phyloP scores from a whole-genome alignment of 2,797 vertebrate genomes.

The Acanthurus leucopareius region DNA sequence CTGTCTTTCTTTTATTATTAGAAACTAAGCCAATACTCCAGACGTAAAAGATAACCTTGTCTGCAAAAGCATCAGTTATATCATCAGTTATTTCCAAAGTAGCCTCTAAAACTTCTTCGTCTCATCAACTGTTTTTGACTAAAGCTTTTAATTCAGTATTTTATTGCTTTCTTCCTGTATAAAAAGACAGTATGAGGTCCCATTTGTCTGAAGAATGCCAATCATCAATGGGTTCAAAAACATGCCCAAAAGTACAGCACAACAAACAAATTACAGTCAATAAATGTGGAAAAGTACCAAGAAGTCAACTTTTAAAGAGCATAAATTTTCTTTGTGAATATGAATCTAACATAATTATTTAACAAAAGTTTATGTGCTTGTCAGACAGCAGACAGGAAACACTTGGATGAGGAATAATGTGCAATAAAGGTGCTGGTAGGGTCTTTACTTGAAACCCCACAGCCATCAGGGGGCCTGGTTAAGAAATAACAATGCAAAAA shows the following conservation, averaged over 20 bases:
- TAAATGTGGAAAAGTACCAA: background rate
- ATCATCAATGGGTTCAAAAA: background rate
- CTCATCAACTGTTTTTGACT: too few relatives aligned
- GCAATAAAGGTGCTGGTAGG: too few relatives aligned
- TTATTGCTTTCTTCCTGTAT: background rate
- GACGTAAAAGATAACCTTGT: background rate
- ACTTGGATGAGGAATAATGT: too few relatives aligned
- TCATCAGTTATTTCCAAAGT: background rate
- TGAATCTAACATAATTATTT: background rate
- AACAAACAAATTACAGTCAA: background rate
- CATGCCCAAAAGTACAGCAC: too few relatives aligned
- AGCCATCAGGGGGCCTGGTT: too few relatives aligned
- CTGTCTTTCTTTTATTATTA: background rate
- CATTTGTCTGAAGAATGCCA: background rate
- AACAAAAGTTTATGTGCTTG: background rate
- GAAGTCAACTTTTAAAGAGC: background rate
- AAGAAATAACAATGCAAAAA: too few relatives aligned
- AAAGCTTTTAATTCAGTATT: background rate
- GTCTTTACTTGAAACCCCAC: too few relatives aligned
- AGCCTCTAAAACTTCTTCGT: too few relatives aligned
- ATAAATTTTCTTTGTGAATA: background rate
- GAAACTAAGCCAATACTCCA: too few relatives aligned
- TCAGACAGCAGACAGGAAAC: too few relatives aligned
- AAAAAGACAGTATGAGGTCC: background rate
- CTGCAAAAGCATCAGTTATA: too few relatives aligned